A percentile compares a stretch with the other conserved stretches of the same genome.
These are phyloP conservation scores for Vimba vimba DNA, from an alignment of 2,113 vertebrate genomes.

Conservation along the genomic window DNA sequence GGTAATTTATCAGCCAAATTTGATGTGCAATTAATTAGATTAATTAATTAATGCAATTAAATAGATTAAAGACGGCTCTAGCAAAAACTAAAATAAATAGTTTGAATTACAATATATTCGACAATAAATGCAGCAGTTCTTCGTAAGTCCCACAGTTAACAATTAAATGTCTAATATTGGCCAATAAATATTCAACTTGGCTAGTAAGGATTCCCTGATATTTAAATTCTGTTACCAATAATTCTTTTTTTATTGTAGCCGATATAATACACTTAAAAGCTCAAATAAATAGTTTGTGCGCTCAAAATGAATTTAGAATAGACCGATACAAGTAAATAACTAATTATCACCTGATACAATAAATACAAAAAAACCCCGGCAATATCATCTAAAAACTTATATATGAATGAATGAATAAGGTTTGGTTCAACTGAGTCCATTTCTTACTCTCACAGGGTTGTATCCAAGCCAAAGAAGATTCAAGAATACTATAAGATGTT, in stretches of 20 bases:
- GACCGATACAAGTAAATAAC: not conserved
- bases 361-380: too few species aligned
- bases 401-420: too few species aligned
- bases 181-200: not conserved
- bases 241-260: not conserved
- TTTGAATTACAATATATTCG: too few species aligned
- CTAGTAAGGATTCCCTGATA: not conserved
- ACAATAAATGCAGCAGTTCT: too few species aligned
- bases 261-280: too few species aligned
- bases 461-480: constrained; percentile 68
- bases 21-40: too few species aligned
- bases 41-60: too few species aligned
- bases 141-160: too few species aligned
- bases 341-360: too few species aligned
- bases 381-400: too few species aligned
- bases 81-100: not conserved
- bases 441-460: constrained; percentile 59
- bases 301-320: not conserved
- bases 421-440: not conserved
- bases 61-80: too few species aligned
- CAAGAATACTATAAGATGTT: constrained; percentile 75
- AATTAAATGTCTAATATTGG: not conserved
- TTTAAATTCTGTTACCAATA: not conserved
- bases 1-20: too few species aligned
- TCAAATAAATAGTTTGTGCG: not conserved